phyloP scores from a whole-genome alignment of 2,888 invertebrate species.

The Chouioia cunea region DNA sequence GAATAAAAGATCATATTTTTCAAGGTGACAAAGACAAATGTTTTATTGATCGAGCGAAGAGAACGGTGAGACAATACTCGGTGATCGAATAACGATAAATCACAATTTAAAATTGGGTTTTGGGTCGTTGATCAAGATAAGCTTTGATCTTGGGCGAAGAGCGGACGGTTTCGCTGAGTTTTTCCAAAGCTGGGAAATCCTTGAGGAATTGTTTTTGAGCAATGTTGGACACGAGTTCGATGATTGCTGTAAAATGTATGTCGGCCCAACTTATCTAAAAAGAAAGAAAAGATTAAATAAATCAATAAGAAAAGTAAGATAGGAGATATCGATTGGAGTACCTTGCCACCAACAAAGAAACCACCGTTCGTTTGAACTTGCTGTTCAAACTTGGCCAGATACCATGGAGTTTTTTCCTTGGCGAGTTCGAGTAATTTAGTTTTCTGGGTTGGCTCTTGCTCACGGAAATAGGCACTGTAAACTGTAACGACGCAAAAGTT shows the following conservation, averaged over 20 bases:
- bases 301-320: too few species aligned
- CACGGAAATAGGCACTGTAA: slow-evolving; percentile 50
- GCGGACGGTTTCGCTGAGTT: slow-evolving; percentile 65
- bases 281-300: slow-evolving; percentile 31
- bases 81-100: neutral
- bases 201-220: slow-evolving; percentile 60
- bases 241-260: slow-evolving; percentile 64
- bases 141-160: slow-evolving; percentile 67
- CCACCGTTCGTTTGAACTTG: slow-evolving; percentile 62
- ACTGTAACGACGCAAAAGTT: too few species aligned
- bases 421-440: slow-evolving; percentile 57
- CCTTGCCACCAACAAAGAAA: slow-evolving; percentile 62
- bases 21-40: too few species aligned
- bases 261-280: slow-evolving; percentile 70
- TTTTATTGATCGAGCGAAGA: too few species aligned
- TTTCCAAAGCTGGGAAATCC: slow-evolving; percentile 67
- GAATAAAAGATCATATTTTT: too few species aligned
- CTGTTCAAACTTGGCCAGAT: slow-evolving; percentile 57
- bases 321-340: slow-evolving; percentile 38
- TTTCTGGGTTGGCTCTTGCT: slow-evolving; percentile 55
- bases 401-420: slow-evolving; percentile 52
- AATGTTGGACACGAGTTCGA: slow-evolving; percentile 60
- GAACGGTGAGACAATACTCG: too few species aligned
- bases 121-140: slow-evolving; percentile 64
- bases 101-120: slow-evolving; percentile 49